Conservation (phyloP, 1,140 invertebrate species). For the Anthonomus grandis region DNA sequence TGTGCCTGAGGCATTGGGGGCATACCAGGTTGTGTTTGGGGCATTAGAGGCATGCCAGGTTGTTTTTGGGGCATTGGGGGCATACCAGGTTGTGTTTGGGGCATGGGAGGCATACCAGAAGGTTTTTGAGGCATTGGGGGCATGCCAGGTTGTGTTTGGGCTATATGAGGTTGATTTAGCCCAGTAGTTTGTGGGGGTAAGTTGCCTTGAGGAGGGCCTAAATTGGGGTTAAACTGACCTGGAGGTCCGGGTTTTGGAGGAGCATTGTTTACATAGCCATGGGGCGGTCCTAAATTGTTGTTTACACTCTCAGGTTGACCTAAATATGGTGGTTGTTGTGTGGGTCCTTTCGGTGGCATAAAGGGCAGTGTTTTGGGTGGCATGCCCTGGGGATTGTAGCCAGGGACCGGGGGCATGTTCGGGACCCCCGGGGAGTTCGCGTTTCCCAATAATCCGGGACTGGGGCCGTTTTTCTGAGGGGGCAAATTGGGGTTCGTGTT, state of each 20-base stretch:
- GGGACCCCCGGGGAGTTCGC: not conserved
- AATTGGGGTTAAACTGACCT: not conserved
- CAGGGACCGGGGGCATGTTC: not conserved
- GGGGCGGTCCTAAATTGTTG: not conserved
- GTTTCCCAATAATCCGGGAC: slow-evolving; percentile 20
- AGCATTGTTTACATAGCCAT: not conserved
- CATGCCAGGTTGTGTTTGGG: not conserved
- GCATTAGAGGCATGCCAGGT: not conserved
- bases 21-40: not conserved
- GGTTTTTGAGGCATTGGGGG: slow-evolving; percentile 15
- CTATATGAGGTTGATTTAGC: not conserved
- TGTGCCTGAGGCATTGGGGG: slow-evolving; percentile 30
- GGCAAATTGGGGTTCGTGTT: slow-evolving; percentile 25
- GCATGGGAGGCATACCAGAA: not conserved
- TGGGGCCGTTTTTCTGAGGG: slow-evolving; percentile 6
- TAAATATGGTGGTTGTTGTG: slow-evolving; percentile 6
- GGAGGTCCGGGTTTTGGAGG: not conserved
- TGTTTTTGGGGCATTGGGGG: slow-evolving; percentile 17
- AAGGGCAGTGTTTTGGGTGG: not conserved
- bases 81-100: not conserved
- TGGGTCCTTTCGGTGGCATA: not conserved
- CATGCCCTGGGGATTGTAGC: not conserved
- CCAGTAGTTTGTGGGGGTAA: slow-evolving; percentile 16
- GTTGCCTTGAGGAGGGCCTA: not conserved
- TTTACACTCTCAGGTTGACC: not conserved